Base-by-base conservation (phyloP, 2,888 invertebrate species). In the Branchellion lobata region DNA sequence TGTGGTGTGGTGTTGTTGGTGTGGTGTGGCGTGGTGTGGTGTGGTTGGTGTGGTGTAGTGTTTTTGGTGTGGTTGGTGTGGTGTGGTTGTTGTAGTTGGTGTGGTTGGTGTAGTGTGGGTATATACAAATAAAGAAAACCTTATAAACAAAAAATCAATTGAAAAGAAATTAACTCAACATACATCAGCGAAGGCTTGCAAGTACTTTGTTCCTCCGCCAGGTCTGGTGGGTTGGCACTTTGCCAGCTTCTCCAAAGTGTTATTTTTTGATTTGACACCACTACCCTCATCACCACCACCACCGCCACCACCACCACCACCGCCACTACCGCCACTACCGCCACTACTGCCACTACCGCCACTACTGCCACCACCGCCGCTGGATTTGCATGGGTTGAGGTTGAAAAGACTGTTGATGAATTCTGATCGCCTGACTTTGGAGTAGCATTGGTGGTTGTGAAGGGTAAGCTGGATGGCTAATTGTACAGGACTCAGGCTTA, bases 391-490 rank as follows among this genome's bases (percentile, higher is more conserved):
- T 18, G 61, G 5, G 3, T 57, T n/a, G 61, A 57, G 89, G 85
- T 86, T 84, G 82, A 88, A 89, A 71, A 89, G 85, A 81, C 88
- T 87, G 82, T 89, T 89, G 81, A 99, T 93, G 89, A 97, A 99
- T 88, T 99, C 99, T 1, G 98, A 98, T 83, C 96, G 94, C 89
- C 99, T 97, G 78, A 91, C 90, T 81, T 90, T 89, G 78, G 96
- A 91, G 87, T 94, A 96, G 85, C 95, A 93, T 83, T 93, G 92
- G 88, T 96, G 87, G 88, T 96, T 96, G 90, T 96, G 94, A 83
- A 98, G 90, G 1, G 98, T 98, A 78, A 99, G 89, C 88, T 98
- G 97, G 84, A 96, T 94, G 79, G 98, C 96, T 83, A 98, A 92
- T 89, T 97, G 96, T 29, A 95, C 93, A 47, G 96, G 95, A 88